A percentile compares a stretch with the other conserved stretches of the same genome.
phyloP scores from a whole-genome alignment of 1,140 invertebrate species.

The Drosophila subobscura region DNA sequence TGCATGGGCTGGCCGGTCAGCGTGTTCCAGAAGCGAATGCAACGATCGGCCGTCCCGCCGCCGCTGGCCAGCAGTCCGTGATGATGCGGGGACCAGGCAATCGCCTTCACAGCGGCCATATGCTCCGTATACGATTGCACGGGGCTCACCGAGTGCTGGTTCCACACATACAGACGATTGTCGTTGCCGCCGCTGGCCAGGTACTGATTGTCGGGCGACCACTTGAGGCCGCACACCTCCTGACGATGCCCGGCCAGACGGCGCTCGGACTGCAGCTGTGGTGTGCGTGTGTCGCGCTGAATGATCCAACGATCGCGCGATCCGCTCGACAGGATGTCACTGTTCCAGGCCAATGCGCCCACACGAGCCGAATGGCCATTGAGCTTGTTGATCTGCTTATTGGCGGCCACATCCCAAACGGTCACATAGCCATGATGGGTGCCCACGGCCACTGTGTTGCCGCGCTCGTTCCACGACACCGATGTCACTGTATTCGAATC shows the following conservation, averaged over 20 bases:
- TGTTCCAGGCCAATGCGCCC: constrained; percentile 99
- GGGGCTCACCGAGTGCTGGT: constrained; percentile 92
- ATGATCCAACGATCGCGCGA: constrained; percentile 97
- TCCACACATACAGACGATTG: constrained; percentile 99
- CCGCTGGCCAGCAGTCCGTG: constrained; percentile 98
- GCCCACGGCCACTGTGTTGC: constrained; percentile 98
- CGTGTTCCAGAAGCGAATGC: constrained; percentile 99
- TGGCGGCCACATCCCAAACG: constrained; percentile 98
- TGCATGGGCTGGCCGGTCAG: constrained; percentile 99
- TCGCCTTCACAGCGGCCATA: constrained; percentile 99
- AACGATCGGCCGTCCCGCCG: constrained; percentile 99
- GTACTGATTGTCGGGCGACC: constrained; percentile 99
- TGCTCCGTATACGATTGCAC: constrained; percentile 99
- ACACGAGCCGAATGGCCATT: constrained; percentile 96
- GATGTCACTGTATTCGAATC: constrained; percentile 98
- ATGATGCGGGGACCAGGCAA: constrained; percentile 99
- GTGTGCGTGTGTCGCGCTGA: constrained; percentile 96
- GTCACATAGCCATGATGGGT: constrained; percentile 98
- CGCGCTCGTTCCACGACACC: constrained; percentile 99
- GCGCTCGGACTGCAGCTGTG: constrained; percentile 90
- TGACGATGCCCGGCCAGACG: constrained; percentile 96
- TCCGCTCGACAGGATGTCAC: constrained; percentile 97
- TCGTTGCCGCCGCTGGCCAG: constrained; percentile 99
- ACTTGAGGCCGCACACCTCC: constrained; percentile 99
- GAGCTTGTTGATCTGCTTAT: constrained; percentile 95